phyloP scores from a whole-genome alignment of 2,113 vertebrate genomes.

The Amblyornis subalaris region DNA sequence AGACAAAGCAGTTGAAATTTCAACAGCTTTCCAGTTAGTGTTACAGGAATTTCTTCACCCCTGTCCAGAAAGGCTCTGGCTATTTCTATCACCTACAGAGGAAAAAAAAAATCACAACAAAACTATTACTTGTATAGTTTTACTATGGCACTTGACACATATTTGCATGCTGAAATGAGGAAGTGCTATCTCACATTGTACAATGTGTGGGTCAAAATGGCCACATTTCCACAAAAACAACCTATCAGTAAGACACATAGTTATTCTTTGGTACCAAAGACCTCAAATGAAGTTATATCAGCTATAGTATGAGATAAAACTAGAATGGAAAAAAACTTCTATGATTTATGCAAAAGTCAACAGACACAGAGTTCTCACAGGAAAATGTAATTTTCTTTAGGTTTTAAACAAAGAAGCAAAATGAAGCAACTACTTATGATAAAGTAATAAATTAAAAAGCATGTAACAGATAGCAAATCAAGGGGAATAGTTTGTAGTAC shows the following conservation, averaged over 20 bases:
- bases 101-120: not conserved
- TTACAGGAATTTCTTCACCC: constrained; percentile 77
- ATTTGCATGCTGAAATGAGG: not conserved
- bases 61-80: constrained; percentile 78
- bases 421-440: not conserved
- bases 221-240: not conserved
- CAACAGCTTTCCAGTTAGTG: constrained; percentile 84
- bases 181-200: not conserved
- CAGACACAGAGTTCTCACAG: not conserved
- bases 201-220: not conserved
- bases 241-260: not conserved
- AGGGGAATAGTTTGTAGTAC: not conserved
- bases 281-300: not conserved
- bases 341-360: not conserved
- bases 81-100: constrained; percentile 74
- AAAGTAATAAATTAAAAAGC: not conserved
- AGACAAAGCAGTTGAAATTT: constrained; percentile 87
- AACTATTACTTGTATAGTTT: not conserved
- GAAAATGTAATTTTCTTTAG: not conserved
- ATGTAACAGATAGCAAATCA: constrained; percentile 12
- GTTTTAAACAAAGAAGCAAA: not conserved
- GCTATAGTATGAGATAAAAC: not conserved
- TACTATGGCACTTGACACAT: not conserved
- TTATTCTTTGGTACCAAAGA: not conserved
- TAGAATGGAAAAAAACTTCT: not conserved